A percentile compares a stretch with the other conserved stretches of the same genome.
Conservation (phyloP, 1,140 invertebrate genomes). For the Sinella curviseta region DNA sequence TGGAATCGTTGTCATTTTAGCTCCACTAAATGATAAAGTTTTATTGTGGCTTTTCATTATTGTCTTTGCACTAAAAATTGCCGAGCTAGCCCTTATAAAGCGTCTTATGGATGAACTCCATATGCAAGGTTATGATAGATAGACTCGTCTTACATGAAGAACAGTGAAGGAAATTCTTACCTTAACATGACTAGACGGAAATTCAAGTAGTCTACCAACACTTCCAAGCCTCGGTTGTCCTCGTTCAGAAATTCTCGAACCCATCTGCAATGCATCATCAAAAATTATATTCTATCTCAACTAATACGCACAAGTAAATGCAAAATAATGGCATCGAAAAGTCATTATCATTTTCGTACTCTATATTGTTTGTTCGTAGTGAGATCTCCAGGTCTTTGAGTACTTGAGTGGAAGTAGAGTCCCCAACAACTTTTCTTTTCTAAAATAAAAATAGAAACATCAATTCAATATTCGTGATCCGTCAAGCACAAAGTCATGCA, state of each 20-base stretch:
- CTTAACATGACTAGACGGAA: slow-evolving; percentile 88
- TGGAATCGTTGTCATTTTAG: slow-evolving; percentile 28
- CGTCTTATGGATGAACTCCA: slow-evolving; percentile 34
- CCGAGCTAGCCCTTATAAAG: slow-evolving; percentile 24
- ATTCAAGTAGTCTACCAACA: slow-evolving; percentile 94
- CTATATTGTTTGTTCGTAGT: slow-evolving; percentile 96
- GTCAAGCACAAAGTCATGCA: no score
- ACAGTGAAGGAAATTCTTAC: slow-evolving; percentile 48
- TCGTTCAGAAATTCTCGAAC: slow-evolving; percentile 96
- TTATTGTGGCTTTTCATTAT: slow-evolving; percentile 23
- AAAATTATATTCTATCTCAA: slow-evolving; percentile 38
- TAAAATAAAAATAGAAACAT: slow-evolving; percentile 58
- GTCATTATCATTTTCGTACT: slow-evolving; percentile 67
- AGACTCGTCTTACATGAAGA: neutral
- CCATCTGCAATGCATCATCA: slow-evolving; percentile 85
- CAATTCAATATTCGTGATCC: slow-evolving; percentile 10
- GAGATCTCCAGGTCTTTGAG: slow-evolving; percentile 97
- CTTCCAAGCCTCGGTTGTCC: slow-evolving; percentile 91
- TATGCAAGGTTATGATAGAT: slow-evolving; percentile 26
- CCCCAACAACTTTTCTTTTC: slow-evolving; percentile 95
- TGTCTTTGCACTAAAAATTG: slow-evolving; percentile 26
- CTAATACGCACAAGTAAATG: neutral
- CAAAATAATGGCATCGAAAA: neutral
- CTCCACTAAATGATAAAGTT: slow-evolving; percentile 20
- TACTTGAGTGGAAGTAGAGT: slow-evolving; percentile 97